phyloP scores from a whole-genome alignment of 2,888 invertebrate genomes.

The Macrophya alboannulata region DNA sequence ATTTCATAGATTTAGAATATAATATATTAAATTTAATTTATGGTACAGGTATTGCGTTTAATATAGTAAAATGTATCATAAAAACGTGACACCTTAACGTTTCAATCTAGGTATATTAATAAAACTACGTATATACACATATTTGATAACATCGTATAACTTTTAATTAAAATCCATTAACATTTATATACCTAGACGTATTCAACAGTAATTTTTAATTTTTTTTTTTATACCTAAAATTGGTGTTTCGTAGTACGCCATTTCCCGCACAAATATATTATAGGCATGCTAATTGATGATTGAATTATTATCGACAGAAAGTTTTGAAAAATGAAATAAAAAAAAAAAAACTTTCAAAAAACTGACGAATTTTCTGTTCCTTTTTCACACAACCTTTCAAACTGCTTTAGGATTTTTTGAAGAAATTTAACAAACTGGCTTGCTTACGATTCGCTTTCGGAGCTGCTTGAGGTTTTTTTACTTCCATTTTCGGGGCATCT shows the following conservation, averaged over 20 bases:
- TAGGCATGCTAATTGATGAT: background rate
- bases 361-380: background rate
- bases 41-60: background rate
- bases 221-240: background rate
- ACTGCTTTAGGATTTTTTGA: slow-evolving; percentile 71
- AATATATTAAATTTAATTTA: background rate
- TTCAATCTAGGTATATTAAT: background rate
- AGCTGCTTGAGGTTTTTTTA: slow-evolving; percentile 57
- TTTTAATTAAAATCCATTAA: slow-evolving; percentile 15
- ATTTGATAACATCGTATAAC: background rate
- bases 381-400: background rate
- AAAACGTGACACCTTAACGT: background rate
- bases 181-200: background rate
- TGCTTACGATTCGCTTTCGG: slow-evolving; percentile 70
- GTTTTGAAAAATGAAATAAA: no score
- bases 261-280: background rate
- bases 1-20: background rate
- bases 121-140: background rate
- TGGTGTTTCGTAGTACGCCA: background rate
- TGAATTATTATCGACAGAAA: background rate
- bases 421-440: slow-evolving; percentile 75
- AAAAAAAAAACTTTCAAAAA: background rate
- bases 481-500: slow-evolving; percentile 59
- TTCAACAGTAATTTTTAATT: background rate
- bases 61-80: background rate